These are phyloP conservation scores for Apeltes quadracus DNA, from an alignment of 2,113 vertebrate genomes.

Conservation along the genomic window DNA sequence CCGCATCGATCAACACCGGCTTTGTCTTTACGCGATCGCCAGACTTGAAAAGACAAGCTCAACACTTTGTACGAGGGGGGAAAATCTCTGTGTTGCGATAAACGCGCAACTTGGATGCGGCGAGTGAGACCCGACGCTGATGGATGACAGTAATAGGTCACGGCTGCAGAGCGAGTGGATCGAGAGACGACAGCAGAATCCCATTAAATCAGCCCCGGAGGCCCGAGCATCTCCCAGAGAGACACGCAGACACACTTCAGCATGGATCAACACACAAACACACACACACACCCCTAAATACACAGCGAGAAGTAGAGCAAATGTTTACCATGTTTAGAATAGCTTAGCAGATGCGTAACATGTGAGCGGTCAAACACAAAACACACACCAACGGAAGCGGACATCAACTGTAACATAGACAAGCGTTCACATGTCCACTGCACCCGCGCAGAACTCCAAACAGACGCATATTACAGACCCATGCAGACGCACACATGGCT, in stretches of 20 bases:
- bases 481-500: background rate
- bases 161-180: constrained; percentile 26
- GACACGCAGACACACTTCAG: background rate
- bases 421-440: background rate
- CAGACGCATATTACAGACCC: constrained; percentile 11
- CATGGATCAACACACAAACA: constrained; percentile 1
- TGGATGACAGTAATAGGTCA: constrained; percentile 43
- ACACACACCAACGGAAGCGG: background rate
- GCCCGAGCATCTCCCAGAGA: constrained; percentile 9
- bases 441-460: background rate
- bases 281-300: constrained; percentile 9
- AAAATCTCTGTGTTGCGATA: background rate
- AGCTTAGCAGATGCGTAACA: background rate
- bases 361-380: background rate
- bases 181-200: constrained; percentile 44
- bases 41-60: background rate
- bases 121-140: constrained; percentile 32
- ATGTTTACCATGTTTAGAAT: background rate
- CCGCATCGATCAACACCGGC: too few relatives aligned
- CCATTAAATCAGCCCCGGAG: constrained; percentile 41
- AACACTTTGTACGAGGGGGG: constrained; percentile 11
- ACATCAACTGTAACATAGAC: background rate
- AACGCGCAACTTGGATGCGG: constrained; percentile 6
- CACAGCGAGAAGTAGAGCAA: background rate
- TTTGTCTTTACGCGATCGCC: background rate